Percentiles rank a stretch among this genome's conserved stretches.
phyloP scores from a whole-genome alignment of 2,113 vertebrate species.

The Trichechus manatus region DNA sequence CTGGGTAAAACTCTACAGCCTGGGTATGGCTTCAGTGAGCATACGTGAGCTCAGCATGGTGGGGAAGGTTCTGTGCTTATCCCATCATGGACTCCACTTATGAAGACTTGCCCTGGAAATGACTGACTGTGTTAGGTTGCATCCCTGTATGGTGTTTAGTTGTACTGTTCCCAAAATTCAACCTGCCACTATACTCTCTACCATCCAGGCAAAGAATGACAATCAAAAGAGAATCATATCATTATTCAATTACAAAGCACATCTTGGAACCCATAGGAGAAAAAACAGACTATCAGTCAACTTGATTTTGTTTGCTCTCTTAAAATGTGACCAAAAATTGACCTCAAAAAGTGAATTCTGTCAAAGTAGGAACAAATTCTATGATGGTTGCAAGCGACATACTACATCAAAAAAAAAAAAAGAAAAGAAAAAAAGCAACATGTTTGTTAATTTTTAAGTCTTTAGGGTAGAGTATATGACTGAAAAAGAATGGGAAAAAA shows the following conservation, averaged over 20 bases:
- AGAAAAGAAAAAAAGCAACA: background rate
- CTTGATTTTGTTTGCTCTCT: background rate
- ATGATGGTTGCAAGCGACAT: background rate
- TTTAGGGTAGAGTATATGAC: background rate
- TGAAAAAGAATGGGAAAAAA: background rate
- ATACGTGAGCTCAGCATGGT: background rate
- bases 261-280: background rate
- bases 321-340: background rate
- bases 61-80: background rate
- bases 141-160: background rate
- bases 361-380: background rate
- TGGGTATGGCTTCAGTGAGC: background rate
- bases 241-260: background rate
- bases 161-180: background rate
- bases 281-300: background rate
- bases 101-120: background rate
- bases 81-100: background rate
- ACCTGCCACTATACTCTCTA: background rate
- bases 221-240: background rate
- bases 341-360: background rate
- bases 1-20: background rate
- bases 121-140: background rate
- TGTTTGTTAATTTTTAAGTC: background rate
- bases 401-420: background rate
- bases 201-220: background rate